Percentiles rank a stretch among this genome's conserved stretches.
Evolutionary conservation across 2,797 vertebrate genomes (phyloP).

Genomic region (Margarornis squamiger): DNA sequence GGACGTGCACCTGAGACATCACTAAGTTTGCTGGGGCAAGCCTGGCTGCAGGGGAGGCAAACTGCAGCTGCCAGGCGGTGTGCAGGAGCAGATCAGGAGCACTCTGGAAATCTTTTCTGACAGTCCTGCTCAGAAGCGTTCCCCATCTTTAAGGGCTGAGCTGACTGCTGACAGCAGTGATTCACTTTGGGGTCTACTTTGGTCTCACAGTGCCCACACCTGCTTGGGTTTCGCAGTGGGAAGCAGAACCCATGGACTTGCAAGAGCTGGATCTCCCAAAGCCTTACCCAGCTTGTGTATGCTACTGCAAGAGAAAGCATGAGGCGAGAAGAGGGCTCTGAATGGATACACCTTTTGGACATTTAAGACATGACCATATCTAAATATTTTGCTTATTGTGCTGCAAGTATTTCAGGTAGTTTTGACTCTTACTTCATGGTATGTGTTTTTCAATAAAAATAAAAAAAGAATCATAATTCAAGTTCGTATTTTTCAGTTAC

Average conservation of each 20-base stretch:
- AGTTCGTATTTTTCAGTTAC: not conserved
- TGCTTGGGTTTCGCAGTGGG: accelerated
- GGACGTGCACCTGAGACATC: accelerated
- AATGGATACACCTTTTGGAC: accelerated
- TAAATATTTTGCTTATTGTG: not conserved
- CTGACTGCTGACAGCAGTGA: not conserved
- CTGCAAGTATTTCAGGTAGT: accelerated
- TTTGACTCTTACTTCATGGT: not conserved
- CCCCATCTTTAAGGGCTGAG: not conserved
- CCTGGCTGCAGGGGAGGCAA: not conserved
- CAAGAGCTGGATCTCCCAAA: not conserved
- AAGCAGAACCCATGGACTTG: not conserved
- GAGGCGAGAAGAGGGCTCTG: not conserved
- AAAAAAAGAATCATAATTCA: not conserved
- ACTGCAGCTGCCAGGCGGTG: not conserved
- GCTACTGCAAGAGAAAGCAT: not conserved
- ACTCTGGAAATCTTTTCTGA: not conserved
- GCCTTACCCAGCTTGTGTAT: accelerated
- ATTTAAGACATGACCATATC: not conserved
- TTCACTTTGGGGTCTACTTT: not conserved
- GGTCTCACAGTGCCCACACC: accelerated
- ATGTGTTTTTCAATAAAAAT: not conserved
- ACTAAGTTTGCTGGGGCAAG: not conserved
- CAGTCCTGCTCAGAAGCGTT: not conserved
- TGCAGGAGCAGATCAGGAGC: not conserved